These are phyloP conservation scores for Protobothrops mucrosquamatus DNA, from an alignment of 2,113 vertebrate species.

Conservation along the genomic window DNA sequence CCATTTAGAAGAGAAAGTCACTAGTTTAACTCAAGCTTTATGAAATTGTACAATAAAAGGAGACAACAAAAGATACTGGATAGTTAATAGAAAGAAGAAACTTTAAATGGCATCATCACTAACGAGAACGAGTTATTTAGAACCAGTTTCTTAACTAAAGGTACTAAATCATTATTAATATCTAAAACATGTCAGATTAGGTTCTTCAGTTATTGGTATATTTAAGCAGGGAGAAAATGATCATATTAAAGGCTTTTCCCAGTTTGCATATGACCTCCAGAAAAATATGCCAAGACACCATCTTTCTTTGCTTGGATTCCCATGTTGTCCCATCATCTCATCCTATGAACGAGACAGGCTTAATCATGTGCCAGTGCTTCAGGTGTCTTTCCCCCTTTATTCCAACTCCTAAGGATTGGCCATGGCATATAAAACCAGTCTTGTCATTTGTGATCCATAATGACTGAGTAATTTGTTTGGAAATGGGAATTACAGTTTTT, in stretches of 20 bases:
- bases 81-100: background rate
- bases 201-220: background rate
- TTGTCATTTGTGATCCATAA: background rate
- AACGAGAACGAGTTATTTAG: background rate
- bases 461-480: background rate
- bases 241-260: background rate
- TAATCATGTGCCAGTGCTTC: background rate
- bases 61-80: background rate
- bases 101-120: rapidly evolving
- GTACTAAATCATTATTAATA: background rate
- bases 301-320: background rate
- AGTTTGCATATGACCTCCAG: background rate
- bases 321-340: background rate
- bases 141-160: background rate
- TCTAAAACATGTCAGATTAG: background rate
- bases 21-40: background rate
- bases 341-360: background rate
- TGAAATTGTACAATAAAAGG: background rate
- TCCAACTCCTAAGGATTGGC: background rate
- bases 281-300: background rate
- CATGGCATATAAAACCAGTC: background rate
- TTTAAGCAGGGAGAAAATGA: background rate
- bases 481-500: background rate
- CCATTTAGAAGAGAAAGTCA: background rate
- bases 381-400: background rate